Evolutionary conservation across 2,797 vertebrate genomes (phyloP), one percentile per base, ranked within the genome.

Genomic region (Enteromius unitaeniatus): DNA sequence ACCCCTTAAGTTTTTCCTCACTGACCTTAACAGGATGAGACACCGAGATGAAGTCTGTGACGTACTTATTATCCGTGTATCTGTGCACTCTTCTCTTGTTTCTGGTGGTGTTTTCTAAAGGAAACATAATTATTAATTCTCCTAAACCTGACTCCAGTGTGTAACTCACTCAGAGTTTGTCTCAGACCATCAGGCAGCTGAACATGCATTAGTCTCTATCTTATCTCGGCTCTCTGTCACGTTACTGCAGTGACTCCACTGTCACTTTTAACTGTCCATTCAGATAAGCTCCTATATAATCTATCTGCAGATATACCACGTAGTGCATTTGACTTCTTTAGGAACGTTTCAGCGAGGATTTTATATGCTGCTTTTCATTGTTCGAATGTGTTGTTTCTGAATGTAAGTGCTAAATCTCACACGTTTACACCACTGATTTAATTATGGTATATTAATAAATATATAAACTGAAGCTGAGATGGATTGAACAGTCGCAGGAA

Each of bases 401-500:
- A 8, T n/a, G 7, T 47, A 73, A n/a, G 51, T 75, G 73, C 31
- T 55, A 75, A 55, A 37, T 55, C 49, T 75, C 28, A 37, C 72
- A 74, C 28, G 21, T 55, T 37, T 7, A 37, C 5, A 55, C 19
- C 21, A 23, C 11, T 23, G 51, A 40, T 0, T 34, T 58, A 58
- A 75, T 75, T 55, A 75, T 15, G 21, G 19, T 15, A 13, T 11
- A 10, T 64, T 49, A 47, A 70, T 58, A 84, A 67, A 77, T 64
- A 77, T 40, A 74, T 82, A 42, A 78, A 81, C 73, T 78, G 51
- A 75, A 40, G 67, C 68, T 60, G 13, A 72, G 73, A 78, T 83
- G 78, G 68, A 70, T 21, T 74, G 84, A 82, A 86, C 84, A 87
- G 76, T 75, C 84, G 84, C 26, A 88, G 87, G 87, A 88, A 86